Conservation (phyloP, 1,140 invertebrate species). For the Ridgeia piscesae region DNA sequence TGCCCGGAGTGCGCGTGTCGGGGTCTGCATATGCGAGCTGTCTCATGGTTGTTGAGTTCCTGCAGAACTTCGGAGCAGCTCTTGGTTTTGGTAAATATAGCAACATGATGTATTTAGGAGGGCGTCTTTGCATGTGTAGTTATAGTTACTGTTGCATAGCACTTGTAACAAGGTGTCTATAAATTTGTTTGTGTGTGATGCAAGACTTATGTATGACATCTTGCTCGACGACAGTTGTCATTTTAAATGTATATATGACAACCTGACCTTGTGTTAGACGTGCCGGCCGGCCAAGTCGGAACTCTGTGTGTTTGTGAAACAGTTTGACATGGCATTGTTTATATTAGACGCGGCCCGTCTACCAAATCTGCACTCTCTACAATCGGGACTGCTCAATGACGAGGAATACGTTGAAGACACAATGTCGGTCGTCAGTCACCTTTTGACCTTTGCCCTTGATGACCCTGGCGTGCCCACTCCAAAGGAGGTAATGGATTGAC, state of each 20-base stretch:
- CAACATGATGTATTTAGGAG: not conserved
- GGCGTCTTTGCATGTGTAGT: not conserved
- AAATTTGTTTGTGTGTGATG: not conserved
- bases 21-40: constrained; percentile 88
- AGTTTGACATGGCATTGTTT: too few species aligned
- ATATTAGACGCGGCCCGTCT: constrained; percentile 78
- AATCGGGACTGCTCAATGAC: constrained; percentile 76
- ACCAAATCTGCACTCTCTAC: constrained; percentile 81
- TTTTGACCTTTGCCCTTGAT: constrained; percentile 88
- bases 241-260: constrained; percentile 14
- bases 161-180: too few species aligned
- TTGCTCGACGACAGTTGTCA: too few species aligned
- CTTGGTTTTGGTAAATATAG: constrained; percentile 76
- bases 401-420: constrained; percentile 51
- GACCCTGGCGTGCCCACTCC: constrained; percentile 84
- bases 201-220: not conserved
- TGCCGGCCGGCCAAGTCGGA: too few species aligned
- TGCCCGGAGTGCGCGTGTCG: constrained; percentile 77
- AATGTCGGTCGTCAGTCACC: constrained; percentile 82
- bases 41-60: constrained; percentile 92
- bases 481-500: constrained; percentile 59
- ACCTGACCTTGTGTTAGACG: too few species aligned
- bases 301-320: too few species aligned
- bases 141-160: too few species aligned
- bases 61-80: constrained; percentile 92